phyloP scores from a whole-genome alignment of 2,797 vertebrate species.

The Chromis chromis region DNA sequence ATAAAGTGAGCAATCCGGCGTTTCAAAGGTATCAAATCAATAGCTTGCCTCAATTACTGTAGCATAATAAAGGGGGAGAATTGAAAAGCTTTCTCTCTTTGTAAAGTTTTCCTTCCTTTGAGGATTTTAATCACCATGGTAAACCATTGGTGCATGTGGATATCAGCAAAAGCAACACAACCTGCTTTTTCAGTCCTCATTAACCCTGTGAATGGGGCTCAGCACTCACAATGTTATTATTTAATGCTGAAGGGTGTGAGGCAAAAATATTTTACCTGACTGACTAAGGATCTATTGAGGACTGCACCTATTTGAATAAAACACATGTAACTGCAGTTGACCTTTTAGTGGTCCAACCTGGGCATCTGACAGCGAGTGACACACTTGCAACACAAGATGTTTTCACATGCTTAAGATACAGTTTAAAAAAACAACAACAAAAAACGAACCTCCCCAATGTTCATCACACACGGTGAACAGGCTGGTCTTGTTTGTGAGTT shows the following conservation, averaged over 20 bases:
- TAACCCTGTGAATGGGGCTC: background rate
- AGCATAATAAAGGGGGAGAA: too few species aligned
- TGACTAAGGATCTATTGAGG: background rate
- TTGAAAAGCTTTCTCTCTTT: background rate
- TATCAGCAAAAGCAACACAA: background rate
- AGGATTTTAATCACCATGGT: background rate
- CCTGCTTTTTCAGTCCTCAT: background rate
- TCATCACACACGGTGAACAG: constrained; percentile 98
- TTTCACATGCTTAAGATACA: background rate
- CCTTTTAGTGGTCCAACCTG: background rate
- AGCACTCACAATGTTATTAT: background rate
- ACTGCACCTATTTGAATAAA: background rate
- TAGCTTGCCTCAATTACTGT: background rate
- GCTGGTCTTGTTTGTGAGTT: constrained; percentile 94
- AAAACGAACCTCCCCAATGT: constrained; percentile 90
- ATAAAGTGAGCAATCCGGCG: background rate
- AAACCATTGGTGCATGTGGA: background rate
- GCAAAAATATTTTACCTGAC: background rate
- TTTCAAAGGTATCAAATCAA: background rate
- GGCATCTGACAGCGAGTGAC: background rate
- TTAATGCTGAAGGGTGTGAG: background rate
- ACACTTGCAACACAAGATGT: background rate
- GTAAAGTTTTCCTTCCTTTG: background rate
- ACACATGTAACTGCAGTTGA: background rate
- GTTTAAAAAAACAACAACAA: background rate